These are phyloP conservation scores for Cataglyphis hispanica DNA, from an alignment of 1,140 invertebrate genomes.

Conservation along the genomic window DNA sequence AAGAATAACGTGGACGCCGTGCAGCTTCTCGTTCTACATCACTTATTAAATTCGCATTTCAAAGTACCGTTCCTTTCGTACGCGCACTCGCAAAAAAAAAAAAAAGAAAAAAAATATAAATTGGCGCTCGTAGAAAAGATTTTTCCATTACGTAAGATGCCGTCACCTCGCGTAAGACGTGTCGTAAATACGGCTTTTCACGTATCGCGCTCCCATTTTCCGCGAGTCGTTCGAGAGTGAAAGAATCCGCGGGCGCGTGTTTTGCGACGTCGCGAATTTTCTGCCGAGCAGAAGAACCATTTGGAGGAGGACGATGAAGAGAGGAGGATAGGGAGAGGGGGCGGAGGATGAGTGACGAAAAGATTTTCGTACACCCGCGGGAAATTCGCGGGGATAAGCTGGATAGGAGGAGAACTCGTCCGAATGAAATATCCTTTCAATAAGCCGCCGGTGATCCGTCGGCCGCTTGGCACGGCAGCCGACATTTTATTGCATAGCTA, in stretches of 20 bases:
- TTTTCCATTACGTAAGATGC: slow-evolving; percentile 46
- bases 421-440: slow-evolving; percentile 84
- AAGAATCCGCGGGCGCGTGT: slow-evolving; percentile 54
- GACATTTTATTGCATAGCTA: slow-evolving; percentile 81
- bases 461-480: slow-evolving; percentile 79
- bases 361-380: slow-evolving; percentile 79
- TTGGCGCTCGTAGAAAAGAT: background rate
- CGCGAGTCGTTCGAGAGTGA: slow-evolving; percentile 27
- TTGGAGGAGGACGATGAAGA: slow-evolving; percentile 37
- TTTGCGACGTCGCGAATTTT: slow-evolving; percentile 49
- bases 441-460: slow-evolving; percentile 81
- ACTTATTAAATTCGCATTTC: slow-evolving; percentile 61
- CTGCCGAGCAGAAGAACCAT: slow-evolving; percentile 44
- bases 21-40: slow-evolving; percentile 23
- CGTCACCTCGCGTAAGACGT: background rate
- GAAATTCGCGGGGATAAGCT: slow-evolving; percentile 81
- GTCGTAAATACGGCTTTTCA: slow-evolving; percentile 38
- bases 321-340: background rate
- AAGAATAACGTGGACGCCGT: background rate
- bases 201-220: slow-evolving; percentile 58
- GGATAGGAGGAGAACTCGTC: slow-evolving; percentile 76
- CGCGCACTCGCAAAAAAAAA: background rate
- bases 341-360: slow-evolving; percentile 44
- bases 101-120: background rate
- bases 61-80: background rate